Evolutionary conservation across 2,888 invertebrate genomes (phyloP), one percentile per base, ranked within the genome.

Genomic region (Drosophila subquinaria): DNA sequence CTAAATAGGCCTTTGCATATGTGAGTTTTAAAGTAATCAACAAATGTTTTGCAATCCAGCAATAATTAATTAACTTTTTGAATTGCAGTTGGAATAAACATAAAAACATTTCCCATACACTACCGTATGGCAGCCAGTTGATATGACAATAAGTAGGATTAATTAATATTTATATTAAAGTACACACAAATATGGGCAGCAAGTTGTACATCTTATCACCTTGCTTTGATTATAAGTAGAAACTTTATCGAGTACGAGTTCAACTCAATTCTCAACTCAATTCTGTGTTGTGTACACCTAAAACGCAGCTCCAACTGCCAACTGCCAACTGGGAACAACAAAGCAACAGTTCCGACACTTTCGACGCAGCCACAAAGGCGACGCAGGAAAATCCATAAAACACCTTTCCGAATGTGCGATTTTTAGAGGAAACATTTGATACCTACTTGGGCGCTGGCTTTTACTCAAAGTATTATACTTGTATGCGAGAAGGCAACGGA

Each of bases 301-400:
- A 76, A 76, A 45, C 40, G 30, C 48, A 69, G 79, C 74, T 59
- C 36, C 60, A 48, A 59, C 50, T 40, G 71, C 36, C 60, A 48
- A 59, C 50, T 40, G 71, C 36, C 60, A 48, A 59, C 50, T 40
- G 71, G 48, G 47, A 75, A 76, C 66, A 69, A 63, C 62, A 76
- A 80, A 88, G 84, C 89, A 84, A 84, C 84, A 84, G 89, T 89
- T 84, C 75, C 56, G 56, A 43, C 43, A 35, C 27, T 42, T 45
- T 45, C 88, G 55, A 71, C 66, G 52, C 66, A 73, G 73, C 59
- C 69, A 71, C 60, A 60, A 63, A 67, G 48, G 43, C 64, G 76
- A 63, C 67, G 76, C 67, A 79, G 71, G 71, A 77, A 77, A 76
- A 76, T 76, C 76, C 77, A 80, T 77, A 77, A 77, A 79, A 70